Base-by-base conservation (phyloP, 2,797 vertebrate genomes). In the Phalanger gymnotis region DNA sequence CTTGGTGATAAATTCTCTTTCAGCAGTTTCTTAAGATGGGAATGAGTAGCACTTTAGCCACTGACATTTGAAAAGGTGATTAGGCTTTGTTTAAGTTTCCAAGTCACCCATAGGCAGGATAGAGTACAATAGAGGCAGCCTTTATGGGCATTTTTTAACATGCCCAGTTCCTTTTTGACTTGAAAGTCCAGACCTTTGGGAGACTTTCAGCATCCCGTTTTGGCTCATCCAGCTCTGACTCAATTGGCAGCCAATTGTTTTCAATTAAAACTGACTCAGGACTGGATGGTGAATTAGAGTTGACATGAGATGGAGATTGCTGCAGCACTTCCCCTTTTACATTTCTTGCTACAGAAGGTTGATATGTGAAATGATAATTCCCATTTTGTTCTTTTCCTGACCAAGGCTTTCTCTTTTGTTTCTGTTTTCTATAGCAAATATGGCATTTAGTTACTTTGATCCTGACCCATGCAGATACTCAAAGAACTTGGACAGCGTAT, bases 231-330 rank as follows among this genome's bases (percentile, higher is more conserved):
- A 66, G 47, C 27, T 92, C n/a, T 97, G 94, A 51, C 40, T 47
- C 14, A 58, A 94, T 47, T 81, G 94, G 47, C 94, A 92, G 11
- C 4, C 0, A 56, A 54, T 57, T 56, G 0, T 53, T 94, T 81
- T 93, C 94, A 47, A 52, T 16, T 90, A 30, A 55, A 90, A 94
- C 90, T 73, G 96, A 91, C 90, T 92, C 28, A 54, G 91, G 92
- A 40, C 61, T 91, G 73, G 91, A 95, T 81, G 27, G 66, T 19
- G 13, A 94, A 0, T 57, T 93, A 0, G 4, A 91, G 22, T 95
- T 97, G 93, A 94, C 40, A 40, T 54, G 91, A 61, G 93, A 91
- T 34, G 56, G 61, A 55, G 92, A 91, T 47, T 81, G 61, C 34
- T 53, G 2, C n/a, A 11, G 91, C 58, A n/a, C 61, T 51, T 34